Evolutionary conservation across 1,140 invertebrate species (phyloP), one percentile per base, ranked within the genome.

Genomic region (Formica exsecta): DNA sequence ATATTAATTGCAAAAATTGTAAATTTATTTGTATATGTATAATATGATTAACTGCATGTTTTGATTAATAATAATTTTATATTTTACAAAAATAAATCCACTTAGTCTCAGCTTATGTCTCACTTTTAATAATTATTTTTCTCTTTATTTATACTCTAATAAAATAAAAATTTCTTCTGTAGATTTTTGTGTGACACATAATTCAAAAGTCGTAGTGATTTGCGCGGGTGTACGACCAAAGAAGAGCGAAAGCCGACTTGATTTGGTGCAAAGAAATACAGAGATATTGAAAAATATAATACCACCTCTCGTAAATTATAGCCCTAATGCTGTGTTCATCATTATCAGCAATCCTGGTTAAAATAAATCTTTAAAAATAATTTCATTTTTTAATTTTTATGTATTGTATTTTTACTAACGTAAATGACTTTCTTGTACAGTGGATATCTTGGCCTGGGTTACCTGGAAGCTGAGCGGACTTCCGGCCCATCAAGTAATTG

Each of bases 391-490:
- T 51, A 51, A 51, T 51, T 51, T 19, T 19, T 51, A 51, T 51
- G 5, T 51, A 51, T 19, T 51, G 16, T 4, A 71, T 70, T 70
- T 71, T 25, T 9, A 66, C 5, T 3, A 57, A n/a, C 36, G 16
- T 29, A 75, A 77, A 88, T 38, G 41, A n/a, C 38, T 89, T 51
- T 62, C 32, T 51, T 76, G 64, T 85, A 13, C 61, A 96, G 97
- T 97, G 74, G 97, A 97, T 93, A 95, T 97, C 88, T 89, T 97
- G 88, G 94, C 96, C 22, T 97, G 96, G 94, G 93, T 97, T 16
- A 96, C 96, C 9, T 97, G 97, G 97, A 97, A 97, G 91, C 71
- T 97, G 51, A 97, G 96, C 90, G 96, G 96, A 38, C 92, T 97
- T 64, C 96, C 96, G 38, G 92, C 95, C n/a, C 93, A 96, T 86